Base-by-base conservation (phyloP, 2,113 vertebrate genomes). In the Hassar affinis region DNA sequence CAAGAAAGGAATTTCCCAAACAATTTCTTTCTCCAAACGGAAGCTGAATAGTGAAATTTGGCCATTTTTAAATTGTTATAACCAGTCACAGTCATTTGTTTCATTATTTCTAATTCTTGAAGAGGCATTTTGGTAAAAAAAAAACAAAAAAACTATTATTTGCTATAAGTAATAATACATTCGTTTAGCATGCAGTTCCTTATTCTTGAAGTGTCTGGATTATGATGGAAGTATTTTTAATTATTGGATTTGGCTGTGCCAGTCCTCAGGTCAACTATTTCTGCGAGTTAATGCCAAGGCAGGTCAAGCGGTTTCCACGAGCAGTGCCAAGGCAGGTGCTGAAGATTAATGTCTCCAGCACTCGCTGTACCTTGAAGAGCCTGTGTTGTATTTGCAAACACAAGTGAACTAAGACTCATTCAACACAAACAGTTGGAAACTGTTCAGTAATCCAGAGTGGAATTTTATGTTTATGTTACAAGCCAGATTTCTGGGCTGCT, bases 401-500 rank as follows among this genome's bases (percentile, higher is more conserved):
- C 33, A 64, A 79, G 54, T 86, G 83, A 79, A 80, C 83, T 78
- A 83, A 86, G 84, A 85, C 52, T 81, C 35, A 62, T 87, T 87
- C 81, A 83, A 85, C 85, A 86, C 80, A 85, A 88, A 88, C 87
- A 88, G 80, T 85, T 56, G 78, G 83, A 88, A 82, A 83, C 45
- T 80, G 57, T 82, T 82, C 64, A 64, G 77, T 85, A 87, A 87
- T 85, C 57, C 83, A 81, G 72, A 80, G 81, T 83, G 78, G 66
- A 83, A 83, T 86, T 84, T 85, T 78, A 79, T 86, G 80, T 88
- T 88, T 88, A 86, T 81, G 69, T 74, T 84, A 56, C 47, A 76
- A 80, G 81, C 84, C 20, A 76, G 71, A 83, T 80, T 78, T 87
- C 81, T 81, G 64, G 64, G 69, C 64, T 57, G 72, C 56, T 66